Evolutionary conservation across 2,113 vertebrate genomes (phyloP), one percentile per base, ranked within the genome.

Genomic region (Spea bombifrons): DNA sequence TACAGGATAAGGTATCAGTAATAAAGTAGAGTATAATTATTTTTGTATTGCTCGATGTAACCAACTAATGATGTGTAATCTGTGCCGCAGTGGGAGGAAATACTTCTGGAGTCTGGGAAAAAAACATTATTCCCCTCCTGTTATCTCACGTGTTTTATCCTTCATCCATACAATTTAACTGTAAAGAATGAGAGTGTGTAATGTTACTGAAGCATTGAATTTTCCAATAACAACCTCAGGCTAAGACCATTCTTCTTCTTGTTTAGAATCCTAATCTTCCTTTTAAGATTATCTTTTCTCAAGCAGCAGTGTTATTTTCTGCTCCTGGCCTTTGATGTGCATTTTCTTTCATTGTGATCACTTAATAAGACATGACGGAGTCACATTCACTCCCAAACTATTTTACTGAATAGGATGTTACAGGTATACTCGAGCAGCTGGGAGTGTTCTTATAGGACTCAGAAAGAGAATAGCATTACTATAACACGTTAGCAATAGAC

Each of bases 191-290:
- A 75, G 45, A 69, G 65, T 67, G 48, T 16, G n/a, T 17, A 53
- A 71, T 71, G 57, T 71, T 71, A 64, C 68, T 63, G 71, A 71
- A 17, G 76, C 45, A 57, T 13, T 17, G 5, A 6, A 30, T 7
- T 49, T 70, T 78, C 16, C n/a, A 44, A 78, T 48, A 64, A 78
- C 15, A 65, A 4, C 76, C 76, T 16, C 16, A 8, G 47, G 68
- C 76, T 47, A 50, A 15, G n/a, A 4, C 7, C 45, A 50, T 71
- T 48, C 16, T 64, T 77, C 71, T 76, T 65, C 17, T 59, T n/a
- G 47, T 43, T 50, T 49, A 17, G 47, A 49, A 63, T 65, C 69
- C 57, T 71, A 65, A 78, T 78, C 67, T 78, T 17, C 76, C 68
- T 48, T 78, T 64, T 71, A 78, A 17, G 13, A 50, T 64, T 64